These are phyloP conservation scores for Syngnathus rostellatus DNA, from an alignment of 2,797 vertebrate species.

Conservation along the genomic window DNA sequence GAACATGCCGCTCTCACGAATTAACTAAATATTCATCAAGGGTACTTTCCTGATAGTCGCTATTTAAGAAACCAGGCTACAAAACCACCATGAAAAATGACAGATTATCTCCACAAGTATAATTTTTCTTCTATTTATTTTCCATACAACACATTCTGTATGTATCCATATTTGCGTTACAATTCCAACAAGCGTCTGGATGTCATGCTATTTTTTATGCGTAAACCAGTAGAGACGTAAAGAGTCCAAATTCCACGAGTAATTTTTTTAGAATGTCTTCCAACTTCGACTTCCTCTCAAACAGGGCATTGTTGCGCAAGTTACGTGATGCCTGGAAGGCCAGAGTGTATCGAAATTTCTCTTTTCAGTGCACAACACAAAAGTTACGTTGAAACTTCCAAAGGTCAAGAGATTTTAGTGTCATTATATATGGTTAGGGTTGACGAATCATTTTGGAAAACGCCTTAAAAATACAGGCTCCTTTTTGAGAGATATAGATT, in stretches of 20 bases:
- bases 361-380: background rate
- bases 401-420: too few relatives aligned
- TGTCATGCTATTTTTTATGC: background rate
- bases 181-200: background rate
- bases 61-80: background rate
- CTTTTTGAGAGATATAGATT: background rate
- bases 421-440: too few relatives aligned
- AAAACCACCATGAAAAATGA: background rate
- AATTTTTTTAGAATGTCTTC: background rate
- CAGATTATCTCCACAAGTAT: too few relatives aligned
- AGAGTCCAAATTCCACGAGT: background rate
- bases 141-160: too few relatives aligned
- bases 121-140: background rate
- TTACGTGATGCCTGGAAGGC: background rate
- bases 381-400: background rate
- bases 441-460: too few relatives aligned
- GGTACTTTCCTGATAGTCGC: background rate
- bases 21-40: background rate
- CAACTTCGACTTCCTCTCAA: background rate
- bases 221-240: background rate
- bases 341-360: conserved; percentile 13
- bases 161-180: background rate
- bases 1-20: background rate
- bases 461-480: too few relatives aligned
- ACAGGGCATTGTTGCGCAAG: background rate